Evolutionary conservation across 2,888 invertebrate genomes (phyloP), one percentile per base, ranked within the genome.

Genomic region (Mesopsocus fuscifrons): DNA sequence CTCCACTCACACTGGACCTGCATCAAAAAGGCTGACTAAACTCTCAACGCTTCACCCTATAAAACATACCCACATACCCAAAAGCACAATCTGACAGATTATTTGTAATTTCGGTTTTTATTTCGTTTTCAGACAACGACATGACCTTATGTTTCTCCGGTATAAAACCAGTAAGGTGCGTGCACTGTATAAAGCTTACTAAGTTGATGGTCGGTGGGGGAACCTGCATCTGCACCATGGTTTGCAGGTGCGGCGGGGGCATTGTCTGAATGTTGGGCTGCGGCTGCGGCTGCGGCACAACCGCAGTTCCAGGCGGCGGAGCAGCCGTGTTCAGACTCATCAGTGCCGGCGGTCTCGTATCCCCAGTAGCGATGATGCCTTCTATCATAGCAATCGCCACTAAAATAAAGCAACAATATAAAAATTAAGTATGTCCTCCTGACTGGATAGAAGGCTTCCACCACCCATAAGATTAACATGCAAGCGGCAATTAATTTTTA

Each of bases 311-410:
- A 11, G 26, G 26, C 8, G 26, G 26, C 26, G 26, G 26, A 26
- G 26, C 26, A 9, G 26, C 6, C 26, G 26, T 11, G 26, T 11
- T 18, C 3, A 38, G 38, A 38, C 38, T 38, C 38, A 38, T 38
- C 20, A 38, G 21, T 5, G 38, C 3, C 17, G 38, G 38, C 8
- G 38, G 38, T 5, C 17, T n/a, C 6, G 17, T 38, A 5, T 5
- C 38, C 5, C 38, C 38, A 17, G 3, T 20, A n/a, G 46, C 42
- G 17, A 53, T 53, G 18, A 54, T 53, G 45, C 52, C 52, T 42
- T 56, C 52, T 13, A 58, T 56, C 49, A 53, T 53, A 45, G 54
- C 51, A 22, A 56, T 52, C 22, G 57, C 57, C 51, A 55, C 58
- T 58, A 46, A 41, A 49, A 48, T 45, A 44, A 34, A 22, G 34